These are phyloP conservation scores for Megaleporinus macrocephalus DNA, from an alignment of 2,113 vertebrate species.

Conservation along the genomic window DNA sequence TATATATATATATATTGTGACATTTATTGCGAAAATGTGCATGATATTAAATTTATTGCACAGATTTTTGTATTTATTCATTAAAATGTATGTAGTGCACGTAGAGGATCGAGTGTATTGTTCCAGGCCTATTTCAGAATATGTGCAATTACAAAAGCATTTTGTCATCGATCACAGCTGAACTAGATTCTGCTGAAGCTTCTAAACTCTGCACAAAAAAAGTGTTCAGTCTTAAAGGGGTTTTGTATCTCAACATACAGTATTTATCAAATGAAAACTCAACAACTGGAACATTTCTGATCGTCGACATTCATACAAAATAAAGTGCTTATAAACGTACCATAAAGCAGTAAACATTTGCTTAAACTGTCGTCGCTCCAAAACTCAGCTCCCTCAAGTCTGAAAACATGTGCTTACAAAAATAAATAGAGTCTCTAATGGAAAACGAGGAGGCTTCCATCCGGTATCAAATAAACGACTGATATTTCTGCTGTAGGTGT, in stretches of 20 bases:
- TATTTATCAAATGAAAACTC: neutral
- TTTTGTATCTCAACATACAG: neutral
- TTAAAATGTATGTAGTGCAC: neutral
- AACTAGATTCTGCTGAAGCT: constrained; percentile 16
- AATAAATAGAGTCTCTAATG: constrained; percentile 13
- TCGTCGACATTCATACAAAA: constrained; percentile 51
- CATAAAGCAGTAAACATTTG: constrained; percentile 47
- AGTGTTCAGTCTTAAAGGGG: neutral
- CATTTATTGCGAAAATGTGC: too few relatives aligned
- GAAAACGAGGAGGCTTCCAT: neutral
- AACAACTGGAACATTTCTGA: constrained; percentile 19
- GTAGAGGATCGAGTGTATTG: neutral
- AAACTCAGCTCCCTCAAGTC: constrained; percentile 14
- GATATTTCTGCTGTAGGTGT: neutral
- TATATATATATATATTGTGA: too few relatives aligned
- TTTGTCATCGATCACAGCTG: neutral
- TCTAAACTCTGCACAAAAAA: neutral
- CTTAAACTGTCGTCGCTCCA: constrained; percentile 21
- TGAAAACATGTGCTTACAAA: constrained; percentile 22
- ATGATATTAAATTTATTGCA: too few relatives aligned
- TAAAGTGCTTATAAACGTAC: constrained; percentile 76
- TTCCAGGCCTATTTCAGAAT: constrained; percentile 16
- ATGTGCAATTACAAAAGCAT: constrained; percentile 18
- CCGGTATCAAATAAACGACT: constrained; percentile 3
- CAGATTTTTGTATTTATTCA: neutral